A percentile compares a stretch with the other conserved stretches of the same genome.
Conservation (phyloP, 1,140 invertebrate species). For the Drosophila paulistorum region DNA sequence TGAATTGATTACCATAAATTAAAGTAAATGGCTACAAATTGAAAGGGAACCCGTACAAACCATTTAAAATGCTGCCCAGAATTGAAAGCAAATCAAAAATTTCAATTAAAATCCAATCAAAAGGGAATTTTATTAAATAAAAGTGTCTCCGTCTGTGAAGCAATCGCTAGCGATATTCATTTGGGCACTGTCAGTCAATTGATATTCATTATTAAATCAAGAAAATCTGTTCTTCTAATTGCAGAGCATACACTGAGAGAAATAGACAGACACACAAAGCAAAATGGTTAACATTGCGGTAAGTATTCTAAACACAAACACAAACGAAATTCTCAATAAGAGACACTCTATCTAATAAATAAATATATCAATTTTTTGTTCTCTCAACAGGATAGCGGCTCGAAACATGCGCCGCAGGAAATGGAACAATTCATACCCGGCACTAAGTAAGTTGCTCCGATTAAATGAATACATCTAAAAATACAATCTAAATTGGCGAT, state of each 20-base stretch:
- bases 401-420: slow-evolving; percentile 83
- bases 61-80: slow-evolving; percentile 47
- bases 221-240: slow-evolving; percentile 29
- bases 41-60: slow-evolving; percentile 62
- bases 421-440: slow-evolving; percentile 87
- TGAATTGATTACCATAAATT: slow-evolving; percentile 57
- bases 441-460: slow-evolving; percentile 63
- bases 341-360: slow-evolving; percentile 36
- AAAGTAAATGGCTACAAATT: slow-evolving; percentile 50
- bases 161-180: not conserved
- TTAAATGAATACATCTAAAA: slow-evolving; percentile 36
- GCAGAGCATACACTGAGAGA: slow-evolving; percentile 46
- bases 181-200: slow-evolving; percentile 20
- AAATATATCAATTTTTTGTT: slow-evolving; percentile 13
- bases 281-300: slow-evolving; percentile 81
- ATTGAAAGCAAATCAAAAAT: slow-evolving; percentile 35
- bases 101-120: slow-evolving; percentile 26
- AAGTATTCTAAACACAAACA: slow-evolving; percentile 40
- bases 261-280: slow-evolving; percentile 21
- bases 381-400: slow-evolving; percentile 62
- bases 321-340: not conserved
- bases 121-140: slow-evolving; percentile 35
- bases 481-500: slow-evolving; percentile 42
- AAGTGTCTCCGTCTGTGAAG: not conserved
- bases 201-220: slow-evolving; percentile 43